Percentiles rank a stretch among this genome's conserved stretches.
Evolutionary conservation across 1,140 invertebrate genomes (phyloP).

Genomic region (Temnothorax longispinosus): DNA sequence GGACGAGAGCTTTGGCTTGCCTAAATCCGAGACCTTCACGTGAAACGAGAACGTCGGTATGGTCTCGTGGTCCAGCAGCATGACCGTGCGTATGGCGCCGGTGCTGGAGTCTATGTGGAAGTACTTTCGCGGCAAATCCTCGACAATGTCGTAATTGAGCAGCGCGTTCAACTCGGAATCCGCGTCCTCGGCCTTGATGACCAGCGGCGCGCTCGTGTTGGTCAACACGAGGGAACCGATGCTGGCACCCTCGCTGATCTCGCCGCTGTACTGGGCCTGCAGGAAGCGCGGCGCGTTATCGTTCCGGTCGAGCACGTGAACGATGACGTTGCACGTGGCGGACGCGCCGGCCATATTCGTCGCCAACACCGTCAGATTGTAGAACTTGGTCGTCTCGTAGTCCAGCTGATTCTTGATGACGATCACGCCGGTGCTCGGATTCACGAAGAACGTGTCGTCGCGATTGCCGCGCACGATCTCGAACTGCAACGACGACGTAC

Average conservation of each 20-base stretch:
- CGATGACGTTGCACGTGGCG: constrained; percentile 89
- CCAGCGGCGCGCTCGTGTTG: constrained; percentile 90
- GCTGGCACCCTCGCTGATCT: constrained; percentile 90
- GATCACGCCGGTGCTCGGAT: constrained; percentile 94
- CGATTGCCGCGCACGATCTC: constrained; percentile 93
- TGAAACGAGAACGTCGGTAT: constrained; percentile 90
- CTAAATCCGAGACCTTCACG: constrained; percentile 95
- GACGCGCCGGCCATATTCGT: constrained; percentile 93
- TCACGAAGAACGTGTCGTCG: constrained; percentile 92
- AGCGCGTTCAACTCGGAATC: constrained; percentile 94
- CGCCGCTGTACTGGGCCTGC: constrained; percentile 89
- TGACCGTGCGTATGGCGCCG: constrained; percentile 93
- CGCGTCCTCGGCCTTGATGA: constrained; percentile 92
- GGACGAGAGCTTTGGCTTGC: constrained; percentile 92
- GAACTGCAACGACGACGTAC: constrained; percentile 93
- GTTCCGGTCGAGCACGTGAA: constrained; percentile 93
- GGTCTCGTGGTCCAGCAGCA: constrained; percentile 93
- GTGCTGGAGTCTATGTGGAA: constrained; percentile 96
- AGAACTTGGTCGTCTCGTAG: constrained; percentile 91
- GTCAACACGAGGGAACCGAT: constrained; percentile 91
- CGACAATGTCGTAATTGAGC: constrained; percentile 94
- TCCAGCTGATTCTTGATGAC: constrained; percentile 91
- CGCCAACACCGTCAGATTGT: constrained; percentile 94
- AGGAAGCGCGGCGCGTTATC: constrained; percentile 94
- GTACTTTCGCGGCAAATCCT: constrained; percentile 89